Conservation (phyloP, 30 jellyfish, hydroid and myxozoan species). For the Hydra vulgaris region DNA sequence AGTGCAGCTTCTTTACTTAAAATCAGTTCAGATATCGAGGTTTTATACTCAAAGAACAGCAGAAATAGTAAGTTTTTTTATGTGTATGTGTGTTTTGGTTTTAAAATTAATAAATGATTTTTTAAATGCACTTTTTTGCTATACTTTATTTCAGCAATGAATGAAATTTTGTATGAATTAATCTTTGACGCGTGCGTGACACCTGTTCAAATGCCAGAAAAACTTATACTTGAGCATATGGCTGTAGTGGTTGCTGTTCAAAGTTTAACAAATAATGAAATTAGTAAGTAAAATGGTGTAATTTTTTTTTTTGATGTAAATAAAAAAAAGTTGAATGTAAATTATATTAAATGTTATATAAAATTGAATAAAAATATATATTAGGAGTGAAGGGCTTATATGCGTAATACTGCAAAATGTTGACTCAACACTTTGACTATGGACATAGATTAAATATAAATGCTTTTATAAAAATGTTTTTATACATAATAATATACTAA, state of each 20-base stretch:
- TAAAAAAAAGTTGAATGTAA: too few species aligned
- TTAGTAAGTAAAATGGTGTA: conserved; percentile 39
- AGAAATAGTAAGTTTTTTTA: conserved; percentile 64
- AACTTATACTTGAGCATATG: conserved; percentile 63
- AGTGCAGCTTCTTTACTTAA: conserved; percentile 67
- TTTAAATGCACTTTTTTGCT: too few species aligned
- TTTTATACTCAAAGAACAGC: conserved; percentile 48
- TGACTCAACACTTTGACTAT: too few species aligned
- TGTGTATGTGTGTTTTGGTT: not conserved
- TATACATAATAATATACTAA: too few species aligned
- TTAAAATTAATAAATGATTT: too few species aligned
- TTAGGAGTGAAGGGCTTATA: too few species aligned
- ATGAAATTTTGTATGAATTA: conserved; percentile 38
- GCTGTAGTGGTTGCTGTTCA: conserved; percentile 59
- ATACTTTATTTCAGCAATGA: conserved; percentile 31
- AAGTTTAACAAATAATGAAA: conserved; percentile 44
- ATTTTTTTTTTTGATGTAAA: not conserved
- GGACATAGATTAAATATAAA: too few species aligned
- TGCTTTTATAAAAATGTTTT: too few species aligned
- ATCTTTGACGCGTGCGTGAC: conserved; percentile 57
- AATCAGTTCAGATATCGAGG: conserved; percentile 48
- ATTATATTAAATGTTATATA: too few species aligned
- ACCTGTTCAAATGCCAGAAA: conserved; percentile 55
- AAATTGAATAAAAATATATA: too few species aligned
- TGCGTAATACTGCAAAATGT: too few species aligned